Percentiles rank a stretch among this genome's conserved stretches.
Evolutionary conservation across 2,797 vertebrate genomes (phyloP).

Genomic region (Euphonia xanthogaster): DNA sequence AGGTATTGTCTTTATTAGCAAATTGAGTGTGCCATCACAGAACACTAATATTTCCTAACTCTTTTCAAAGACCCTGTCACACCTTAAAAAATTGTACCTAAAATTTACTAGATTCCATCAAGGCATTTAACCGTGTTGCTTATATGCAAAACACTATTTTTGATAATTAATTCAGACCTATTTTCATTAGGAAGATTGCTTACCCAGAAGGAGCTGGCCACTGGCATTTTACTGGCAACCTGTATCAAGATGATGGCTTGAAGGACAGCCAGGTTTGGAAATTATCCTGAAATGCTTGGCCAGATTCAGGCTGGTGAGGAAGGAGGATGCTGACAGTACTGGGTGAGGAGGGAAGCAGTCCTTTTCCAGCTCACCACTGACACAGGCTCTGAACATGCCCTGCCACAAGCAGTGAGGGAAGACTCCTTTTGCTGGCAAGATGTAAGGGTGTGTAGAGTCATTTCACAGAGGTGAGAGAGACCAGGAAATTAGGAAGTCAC

Average conservation of each 20-base stretch:
- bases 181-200: conserved; percentile 62
- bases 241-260: conserved; percentile 11
- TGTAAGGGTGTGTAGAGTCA: conserved; percentile 8
- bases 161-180: conserved; percentile 19
- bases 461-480: not conserved
- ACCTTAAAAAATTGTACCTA: conserved; percentile 29
- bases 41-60: conserved; percentile 41
- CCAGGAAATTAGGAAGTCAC: not conserved
- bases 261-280: conserved; percentile 28
- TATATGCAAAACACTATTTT: conserved; percentile 30
- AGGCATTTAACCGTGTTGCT: conserved; percentile 33
- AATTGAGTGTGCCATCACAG: conserved; percentile 46
- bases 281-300: not conserved
- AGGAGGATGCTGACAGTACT: not conserved
- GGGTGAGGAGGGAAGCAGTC: not conserved
- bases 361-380: not conserved
- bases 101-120: conserved; percentile 45
- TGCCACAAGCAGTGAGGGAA: not conserved
- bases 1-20: conserved; percentile 79
- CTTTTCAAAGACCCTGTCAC: conserved; percentile 36
- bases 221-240: not conserved
- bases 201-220: not conserved
- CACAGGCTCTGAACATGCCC: not conserved
- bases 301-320: not conserved
- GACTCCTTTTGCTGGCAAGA: not conserved